Base-by-base conservation (phyloP, 2,113 vertebrate species). In the Amphiprion ocellaris region DNA sequence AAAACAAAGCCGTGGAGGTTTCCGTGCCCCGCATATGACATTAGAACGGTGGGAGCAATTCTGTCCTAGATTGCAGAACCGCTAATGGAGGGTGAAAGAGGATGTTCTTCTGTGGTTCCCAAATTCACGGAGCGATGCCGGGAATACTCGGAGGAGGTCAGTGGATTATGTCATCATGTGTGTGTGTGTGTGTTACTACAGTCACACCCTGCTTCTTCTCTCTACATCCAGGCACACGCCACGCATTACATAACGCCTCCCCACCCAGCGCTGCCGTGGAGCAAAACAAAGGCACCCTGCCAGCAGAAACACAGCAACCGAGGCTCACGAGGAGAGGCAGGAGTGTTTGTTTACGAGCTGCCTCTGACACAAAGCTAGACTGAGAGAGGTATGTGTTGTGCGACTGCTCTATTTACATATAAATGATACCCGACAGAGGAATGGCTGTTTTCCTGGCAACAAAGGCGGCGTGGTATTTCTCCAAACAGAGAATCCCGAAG, bases 131-230 rank as follows among this genome's bases (percentile, higher is more conserved):
- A 8, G 53, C 23, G 3, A 44, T 88, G 90, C 87, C 52, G 41
- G 86, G 90, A 91, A 94, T 23, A 86, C 80, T 69, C 56, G 26
- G 77, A 89, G 30, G 77, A 85, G 90, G 87, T 92, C 87, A 88
- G 44, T 77, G 68, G 71, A 90, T 94, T 90, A 88, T 90, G 89
- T 92, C 90, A 92, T 77, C 19, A 9, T 74, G 63, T 6, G 23
- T 74, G 68, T 77, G 79, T 80, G 79, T 79, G 68, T 77, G 79
- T 80, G 79, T 79, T 66, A 87, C 66, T 81, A 37, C 16, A 87
- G 93, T 76, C 89, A 88, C 87, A 85, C 89, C 90, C 91, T 80
- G 59, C 74, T 37, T 64, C 69, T 23, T 85, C 79, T 77, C 67
- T 64, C 55, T 58, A 14, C 52, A 83, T 87, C 80, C 72, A 66